Conservation (phyloP, 1,140 invertebrate genomes). For the Trachymyrmex cornetzi region DNA sequence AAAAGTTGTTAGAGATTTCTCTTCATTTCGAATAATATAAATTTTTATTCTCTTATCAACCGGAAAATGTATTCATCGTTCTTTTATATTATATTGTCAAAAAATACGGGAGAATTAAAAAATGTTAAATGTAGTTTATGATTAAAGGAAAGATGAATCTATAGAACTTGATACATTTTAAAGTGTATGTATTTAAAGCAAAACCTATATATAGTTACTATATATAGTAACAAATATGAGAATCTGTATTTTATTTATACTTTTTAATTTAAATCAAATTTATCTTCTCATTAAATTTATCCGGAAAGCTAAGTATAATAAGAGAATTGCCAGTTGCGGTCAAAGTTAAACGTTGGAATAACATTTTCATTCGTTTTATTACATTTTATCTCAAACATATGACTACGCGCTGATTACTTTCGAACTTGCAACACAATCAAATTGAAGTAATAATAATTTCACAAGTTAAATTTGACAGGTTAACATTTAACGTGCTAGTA, state of each 20-base stretch:
- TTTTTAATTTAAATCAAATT: background rate
- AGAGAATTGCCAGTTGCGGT: too few relatives aligned
- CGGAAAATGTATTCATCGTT: slow-evolving; percentile 1
- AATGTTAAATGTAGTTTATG: background rate
- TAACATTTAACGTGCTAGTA: too few relatives aligned
- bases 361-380: too few relatives aligned
- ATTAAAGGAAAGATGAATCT: background rate
- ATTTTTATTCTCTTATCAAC: background rate
- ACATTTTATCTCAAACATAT: too few relatives aligned
- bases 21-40: background rate
- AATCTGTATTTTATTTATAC: background rate
- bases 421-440: too few relatives aligned
- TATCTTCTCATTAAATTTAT: slow-evolving; percentile 3
- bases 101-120: background rate
- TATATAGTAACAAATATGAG: background rate
- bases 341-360: too few relatives aligned
- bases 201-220: too few relatives aligned
- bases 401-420: too few relatives aligned
- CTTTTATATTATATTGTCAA: background rate
- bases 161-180: background rate
- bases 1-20: slow-evolving; percentile 24
- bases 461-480: too few relatives aligned
- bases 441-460: too few relatives aligned
- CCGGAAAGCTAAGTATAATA: too few relatives aligned
- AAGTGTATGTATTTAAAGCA: background rate